phyloP scores from a whole-genome alignment of 2,888 invertebrate species.

The Melitaea athalia region DNA sequence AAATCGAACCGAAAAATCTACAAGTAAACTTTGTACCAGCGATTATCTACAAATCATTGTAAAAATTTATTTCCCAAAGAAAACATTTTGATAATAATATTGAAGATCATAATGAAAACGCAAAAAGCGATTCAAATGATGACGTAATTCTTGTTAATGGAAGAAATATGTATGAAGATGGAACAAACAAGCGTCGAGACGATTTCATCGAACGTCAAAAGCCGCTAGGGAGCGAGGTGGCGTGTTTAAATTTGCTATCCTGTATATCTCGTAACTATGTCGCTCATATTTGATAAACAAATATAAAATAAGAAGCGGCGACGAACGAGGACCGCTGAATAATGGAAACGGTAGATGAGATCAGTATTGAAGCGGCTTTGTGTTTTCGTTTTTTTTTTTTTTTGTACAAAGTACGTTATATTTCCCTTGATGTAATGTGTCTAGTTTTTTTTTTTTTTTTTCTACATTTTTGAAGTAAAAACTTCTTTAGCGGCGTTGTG shows the following conservation, averaged over 20 bases:
- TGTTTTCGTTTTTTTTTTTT: neutral
- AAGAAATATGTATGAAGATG: neutral
- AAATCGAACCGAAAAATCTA: no score
- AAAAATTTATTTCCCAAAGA: no score
- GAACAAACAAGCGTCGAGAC: slow-evolving; percentile 10
- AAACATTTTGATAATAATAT: no score
- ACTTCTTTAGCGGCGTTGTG: no score
- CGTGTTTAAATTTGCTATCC: slow-evolving; percentile 73
- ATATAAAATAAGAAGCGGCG: slow-evolving; percentile 38
- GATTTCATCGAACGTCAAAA: slow-evolving; percentile 21
- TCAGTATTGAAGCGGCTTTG: neutral
- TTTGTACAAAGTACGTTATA: no score
- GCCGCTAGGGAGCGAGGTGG: slow-evolving; percentile 36
- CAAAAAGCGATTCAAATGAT: neutral
- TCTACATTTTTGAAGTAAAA: no score
- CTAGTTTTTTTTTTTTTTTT: neutral
- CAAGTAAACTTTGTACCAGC: no score
- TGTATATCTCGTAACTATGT: slow-evolving; percentile 42
- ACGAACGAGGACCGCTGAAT: slow-evolving; percentile 22
- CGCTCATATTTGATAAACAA: slow-evolving; percentile 40
- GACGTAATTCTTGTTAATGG: neutral
- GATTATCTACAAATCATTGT: no score
- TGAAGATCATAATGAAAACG: neutral
- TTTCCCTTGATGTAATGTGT: no score
- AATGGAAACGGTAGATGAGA: slow-evolving; percentile 14